Conservation (phyloP, 2,888 invertebrate genomes). For the Apeira syringaria region DNA sequence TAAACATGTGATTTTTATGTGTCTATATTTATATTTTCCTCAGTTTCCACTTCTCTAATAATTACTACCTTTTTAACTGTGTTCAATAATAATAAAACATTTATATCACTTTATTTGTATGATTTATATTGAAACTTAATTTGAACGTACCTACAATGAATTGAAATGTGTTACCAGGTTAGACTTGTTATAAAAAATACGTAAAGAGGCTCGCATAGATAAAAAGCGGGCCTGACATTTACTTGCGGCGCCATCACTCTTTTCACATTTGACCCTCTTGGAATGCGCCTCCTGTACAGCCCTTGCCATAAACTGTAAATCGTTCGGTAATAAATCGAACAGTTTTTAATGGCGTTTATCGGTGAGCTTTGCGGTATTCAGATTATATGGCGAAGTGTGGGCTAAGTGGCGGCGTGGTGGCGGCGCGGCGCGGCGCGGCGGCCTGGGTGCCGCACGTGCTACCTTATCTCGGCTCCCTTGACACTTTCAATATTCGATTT, state of each 20-base stretch:
- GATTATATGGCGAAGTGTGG: slow-evolving; percentile 56
- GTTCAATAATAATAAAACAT: no score
- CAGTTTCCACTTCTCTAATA: no score
- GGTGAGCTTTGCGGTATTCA: slow-evolving; percentile 81
- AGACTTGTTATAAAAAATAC: no score
- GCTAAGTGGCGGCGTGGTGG: slow-evolving; percentile 77
- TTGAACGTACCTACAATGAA: no score
- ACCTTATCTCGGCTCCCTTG: slow-evolving; percentile 76
- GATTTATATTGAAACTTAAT: no score
- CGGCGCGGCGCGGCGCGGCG: no score
- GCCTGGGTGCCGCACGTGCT: slow-evolving; percentile 76
- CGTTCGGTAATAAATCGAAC: slow-evolving; percentile 82
- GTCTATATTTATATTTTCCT: no score
- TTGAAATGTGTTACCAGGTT: no score
- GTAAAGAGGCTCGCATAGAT: slow-evolving; percentile 1
- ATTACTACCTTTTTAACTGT: no score
- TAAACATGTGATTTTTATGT: no score
- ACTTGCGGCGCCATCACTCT: slow-evolving; percentile 13
- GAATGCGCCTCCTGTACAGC: slow-evolving; percentile 28
- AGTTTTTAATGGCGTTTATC: slow-evolving; percentile 83
- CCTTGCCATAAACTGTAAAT: slow-evolving; percentile 46
- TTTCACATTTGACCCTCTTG: slow-evolving; percentile 18
- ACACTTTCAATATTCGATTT: slow-evolving; percentile 83
- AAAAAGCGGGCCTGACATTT: slow-evolving; percentile 16
- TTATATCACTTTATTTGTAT: no score